Conservation (phyloP, 2,797 vertebrate genomes). For the Hoplostethus mediterraneus region DNA sequence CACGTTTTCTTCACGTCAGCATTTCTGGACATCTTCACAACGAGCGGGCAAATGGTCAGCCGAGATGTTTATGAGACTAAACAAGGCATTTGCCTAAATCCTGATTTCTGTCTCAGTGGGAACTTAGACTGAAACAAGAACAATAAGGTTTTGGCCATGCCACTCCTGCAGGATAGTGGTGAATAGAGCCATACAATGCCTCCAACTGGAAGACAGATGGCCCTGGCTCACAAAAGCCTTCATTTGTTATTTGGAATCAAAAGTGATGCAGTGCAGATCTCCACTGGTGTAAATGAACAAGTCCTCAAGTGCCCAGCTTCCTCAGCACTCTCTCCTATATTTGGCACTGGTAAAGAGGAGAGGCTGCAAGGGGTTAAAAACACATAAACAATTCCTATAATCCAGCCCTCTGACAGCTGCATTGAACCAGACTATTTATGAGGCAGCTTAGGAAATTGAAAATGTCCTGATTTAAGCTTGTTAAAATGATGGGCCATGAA, state of each 20-base stretch:
- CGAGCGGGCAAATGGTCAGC: not conserved
- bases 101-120: slow-evolving; percentile 26
- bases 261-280: slow-evolving; percentile 34
- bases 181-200: slow-evolving; percentile 32
- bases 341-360: slow-evolving; percentile 1
- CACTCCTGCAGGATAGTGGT: slow-evolving; percentile 35
- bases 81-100: slow-evolving; percentile 9
- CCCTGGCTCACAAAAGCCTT: slow-evolving; percentile 39
- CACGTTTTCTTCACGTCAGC: slow-evolving; percentile 29
- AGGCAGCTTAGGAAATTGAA: slow-evolving; percentile 66
- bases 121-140: slow-evolving; percentile 38
- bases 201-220: slow-evolving; percentile 64
- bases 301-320: not conserved
- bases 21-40: slow-evolving; percentile 22
- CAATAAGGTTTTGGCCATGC: slow-evolving; percentile 32
- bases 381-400: slow-evolving; percentile 36
- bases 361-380: slow-evolving; percentile 23
- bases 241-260: slow-evolving; percentile 50
- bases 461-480: slow-evolving; percentile 62
- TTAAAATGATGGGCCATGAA: slow-evolving; percentile 64
- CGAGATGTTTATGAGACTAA: slow-evolving; percentile 22
- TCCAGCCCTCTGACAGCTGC: slow-evolving; percentile 32
- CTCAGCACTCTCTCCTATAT: not conserved
- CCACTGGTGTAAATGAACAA: slow-evolving; percentile 27
- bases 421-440: slow-evolving; percentile 39